Evolutionary conservation across 2,113 vertebrate species (phyloP), one percentile per base, ranked within the genome.

Genomic region (Amphilophus citrinellus): DNA sequence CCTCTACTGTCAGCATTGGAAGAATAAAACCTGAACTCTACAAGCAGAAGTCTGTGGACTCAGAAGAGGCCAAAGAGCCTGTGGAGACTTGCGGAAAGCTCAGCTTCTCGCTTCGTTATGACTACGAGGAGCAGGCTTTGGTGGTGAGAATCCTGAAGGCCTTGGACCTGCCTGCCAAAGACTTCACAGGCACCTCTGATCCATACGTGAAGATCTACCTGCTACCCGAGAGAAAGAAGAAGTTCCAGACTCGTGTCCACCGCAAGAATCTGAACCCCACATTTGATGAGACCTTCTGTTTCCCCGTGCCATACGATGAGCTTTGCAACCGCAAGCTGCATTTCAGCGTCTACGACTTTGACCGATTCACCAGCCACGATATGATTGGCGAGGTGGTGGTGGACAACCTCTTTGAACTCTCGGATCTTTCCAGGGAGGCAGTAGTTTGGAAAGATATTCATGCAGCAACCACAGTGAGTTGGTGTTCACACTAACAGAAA

Each of bases 381-480:
- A 98, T 98, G 98, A 99, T 99, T 80, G 98, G 98, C 6, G 98
- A 99, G 94, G 98, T 99, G 86, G 97, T 98, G 93, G 97, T 99
- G 80, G 98, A 99, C 94, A 99, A 99, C 94, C 96, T 99, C 92
- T 99, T 99, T 91, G 98, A 99, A 96, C 97, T 97, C 87, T 97
- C 98, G 30, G 98, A 99, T 94, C 97, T 99, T 88, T 99, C 98
- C 89, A 96, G 98, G 83, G 98, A 99, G 93, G 97, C 97, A 24
- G 96, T 98, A 61, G 97, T 99, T 77, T 99, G 98, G 98, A 99
- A 98, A 96, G 98, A 99, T 91, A 99, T 99, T 91, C 96, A 97
- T 39, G 97, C 97, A 80, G 97, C 98, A 56, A 99, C 98, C 24
- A 97, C 97, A 65, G 98, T 99, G 95, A 99, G 98, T 97, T 92